phyloP scores from a whole-genome alignment of 2,888 invertebrate genomes.

The Alloscopus bannaensis region DNA sequence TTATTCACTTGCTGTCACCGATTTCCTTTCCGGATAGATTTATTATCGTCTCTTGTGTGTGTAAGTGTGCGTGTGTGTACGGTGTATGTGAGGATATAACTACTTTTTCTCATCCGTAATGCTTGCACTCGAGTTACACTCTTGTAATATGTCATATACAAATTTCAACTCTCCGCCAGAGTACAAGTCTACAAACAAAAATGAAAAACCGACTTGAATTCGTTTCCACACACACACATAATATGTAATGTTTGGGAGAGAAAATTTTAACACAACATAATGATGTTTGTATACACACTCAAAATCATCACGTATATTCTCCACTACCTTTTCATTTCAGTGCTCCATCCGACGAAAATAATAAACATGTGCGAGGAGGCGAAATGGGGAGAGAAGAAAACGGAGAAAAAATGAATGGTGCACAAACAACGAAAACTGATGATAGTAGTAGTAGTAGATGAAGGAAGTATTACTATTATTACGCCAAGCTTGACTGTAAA shows the following conservation, averaged over 20 bases:
- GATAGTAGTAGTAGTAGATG: background rate
- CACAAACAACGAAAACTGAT: background rate
- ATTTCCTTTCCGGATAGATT: slow-evolving; percentile 68
- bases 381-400: background rate
- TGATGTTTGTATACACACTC: background rate
- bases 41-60: slow-evolving; percentile 63
- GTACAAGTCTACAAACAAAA: background rate
- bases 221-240: background rate
- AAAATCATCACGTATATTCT: slow-evolving; percentile 18
- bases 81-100: background rate
- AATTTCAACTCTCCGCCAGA: background rate
- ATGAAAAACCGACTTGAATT: too few relatives aligned
- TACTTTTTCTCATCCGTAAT: too few relatives aligned
- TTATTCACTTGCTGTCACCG: slow-evolving; percentile 68
- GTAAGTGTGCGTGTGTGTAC: slow-evolving; percentile 1
- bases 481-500: background rate
- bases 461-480: slow-evolving; percentile 22
- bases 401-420: too few relatives aligned
- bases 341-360: background rate
- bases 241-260: background rate
- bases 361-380: background rate
- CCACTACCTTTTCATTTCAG: slow-evolving; percentile 7
- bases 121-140: too few relatives aligned
- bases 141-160: too few relatives aligned
- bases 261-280: slow-evolving; percentile 12